phyloP scores from a whole-genome alignment of 2,113 vertebrate genomes.

The Oplegnathus fasciatus region DNA sequence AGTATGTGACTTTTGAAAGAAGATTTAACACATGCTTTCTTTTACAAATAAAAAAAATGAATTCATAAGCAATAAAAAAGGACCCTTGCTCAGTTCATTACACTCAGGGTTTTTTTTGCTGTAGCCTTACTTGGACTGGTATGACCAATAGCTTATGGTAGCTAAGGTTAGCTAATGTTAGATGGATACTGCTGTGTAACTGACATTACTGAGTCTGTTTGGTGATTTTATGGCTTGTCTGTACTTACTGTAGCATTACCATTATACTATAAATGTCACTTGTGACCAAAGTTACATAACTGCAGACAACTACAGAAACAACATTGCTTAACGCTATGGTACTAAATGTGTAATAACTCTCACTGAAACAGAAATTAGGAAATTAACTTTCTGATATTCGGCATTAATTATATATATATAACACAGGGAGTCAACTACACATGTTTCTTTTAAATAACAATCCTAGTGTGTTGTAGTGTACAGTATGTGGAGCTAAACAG shows the following conservation, averaged over 20 bases:
- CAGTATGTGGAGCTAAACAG: slow-evolving; percentile 45
- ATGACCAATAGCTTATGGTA: neutral
- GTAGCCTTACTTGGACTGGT: neutral
- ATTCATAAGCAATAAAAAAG: neutral
- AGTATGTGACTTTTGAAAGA: neutral
- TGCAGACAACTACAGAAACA: neutral
- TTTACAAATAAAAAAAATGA: neutral
- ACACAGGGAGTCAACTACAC: slow-evolving; percentile 24
- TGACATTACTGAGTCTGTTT: too few relatives aligned
- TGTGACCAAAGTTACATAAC: neutral
- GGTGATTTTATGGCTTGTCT: too few relatives aligned
- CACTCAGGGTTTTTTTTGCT: neutral
- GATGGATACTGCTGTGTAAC: neutral
- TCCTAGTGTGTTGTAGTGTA: slow-evolving; percentile 30
- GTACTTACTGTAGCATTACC: neutral
- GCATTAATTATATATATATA: neutral
- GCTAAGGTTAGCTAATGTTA: neutral
- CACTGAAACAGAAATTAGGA: neutral
- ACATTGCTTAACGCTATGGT: neutral
- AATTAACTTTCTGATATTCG: slow-evolving; percentile 1
- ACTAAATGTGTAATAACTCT: neutral
- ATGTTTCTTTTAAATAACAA: slow-evolving; percentile 43
- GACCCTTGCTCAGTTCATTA: neutral
- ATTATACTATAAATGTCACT: neutral
- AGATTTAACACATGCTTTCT: neutral